Evolutionary conservation across 2,888 invertebrate species (phyloP).

Genomic region (Drosophila cognata): DNA sequence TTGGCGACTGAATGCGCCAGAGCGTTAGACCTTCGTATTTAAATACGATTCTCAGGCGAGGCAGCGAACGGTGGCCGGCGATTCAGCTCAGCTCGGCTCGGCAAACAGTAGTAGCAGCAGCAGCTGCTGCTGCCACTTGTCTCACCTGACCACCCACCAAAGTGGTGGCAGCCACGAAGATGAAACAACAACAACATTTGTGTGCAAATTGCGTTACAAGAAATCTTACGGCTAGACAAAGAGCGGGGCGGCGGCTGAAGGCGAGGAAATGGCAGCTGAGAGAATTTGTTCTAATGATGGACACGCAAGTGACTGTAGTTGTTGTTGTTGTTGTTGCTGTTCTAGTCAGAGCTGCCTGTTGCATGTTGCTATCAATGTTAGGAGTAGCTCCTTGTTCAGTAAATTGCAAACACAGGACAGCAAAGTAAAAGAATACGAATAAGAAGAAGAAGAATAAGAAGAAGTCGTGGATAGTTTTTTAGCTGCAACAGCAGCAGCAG

Average conservation of each 20-base stretch:
- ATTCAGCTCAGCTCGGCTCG: constrained; percentile 29
- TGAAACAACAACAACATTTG: constrained; percentile 61
- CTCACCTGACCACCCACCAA: constrained; percentile 85
- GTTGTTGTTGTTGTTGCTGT: constrained; percentile 35
- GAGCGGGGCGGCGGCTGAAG: constrained; percentile 4
- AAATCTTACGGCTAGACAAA: constrained; percentile 27
- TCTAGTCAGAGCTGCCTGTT: constrained; percentile 21
- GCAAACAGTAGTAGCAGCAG: constrained; percentile 1
- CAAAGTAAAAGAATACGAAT: neutral
- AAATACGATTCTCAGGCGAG: constrained; percentile 83
- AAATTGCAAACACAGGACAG: constrained; percentile 59
- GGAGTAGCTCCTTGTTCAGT: constrained; percentile 64
- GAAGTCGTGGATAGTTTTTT: constrained; percentile 33
- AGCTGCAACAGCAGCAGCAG: constrained; percentile 49
- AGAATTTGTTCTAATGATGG: constrained; percentile 83
- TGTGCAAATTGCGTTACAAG: constrained; percentile 83
- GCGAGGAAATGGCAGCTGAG: constrained; percentile 56
- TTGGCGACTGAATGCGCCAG: constrained; percentile 82
- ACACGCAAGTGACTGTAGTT: constrained; percentile 71
- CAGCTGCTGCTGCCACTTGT: constrained; percentile 68
- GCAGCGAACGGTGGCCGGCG: constrained; percentile 67
- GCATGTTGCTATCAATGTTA: constrained; percentile 46
- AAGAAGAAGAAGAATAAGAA: constrained; percentile 10
- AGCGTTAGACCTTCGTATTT: constrained; percentile 81
- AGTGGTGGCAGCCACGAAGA: constrained; percentile 62